Evolutionary conservation across 2,888 invertebrate species (phyloP).

Genomic region (Pecten maximus): DNA sequence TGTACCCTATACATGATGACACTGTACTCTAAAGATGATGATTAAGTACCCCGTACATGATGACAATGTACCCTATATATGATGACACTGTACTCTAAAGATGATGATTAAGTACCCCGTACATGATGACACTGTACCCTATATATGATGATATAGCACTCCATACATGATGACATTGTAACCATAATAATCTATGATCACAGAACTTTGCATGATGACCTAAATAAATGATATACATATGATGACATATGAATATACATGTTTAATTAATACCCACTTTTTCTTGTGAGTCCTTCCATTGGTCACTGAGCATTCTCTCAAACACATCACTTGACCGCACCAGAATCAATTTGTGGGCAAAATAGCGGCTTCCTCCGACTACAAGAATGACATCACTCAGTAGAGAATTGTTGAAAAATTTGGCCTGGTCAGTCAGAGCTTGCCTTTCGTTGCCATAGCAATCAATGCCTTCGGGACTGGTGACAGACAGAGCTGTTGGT

Average conservation of each 20-base stretch:
- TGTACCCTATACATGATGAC: not conserved
- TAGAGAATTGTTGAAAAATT: conserved; percentile 73
- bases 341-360: conserved; percentile 83
- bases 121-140: not conserved
- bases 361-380: conserved; percentile 82
- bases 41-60: too few relatives aligned
- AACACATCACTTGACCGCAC: conserved; percentile 83
- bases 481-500: conserved; percentile 63
- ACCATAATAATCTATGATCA: too few relatives aligned
- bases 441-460: conserved; percentile 77
- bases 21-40: too few relatives aligned
- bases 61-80: too few relatives aligned
- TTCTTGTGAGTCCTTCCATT: conserved; percentile 77
- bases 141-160: not conserved
- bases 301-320: conserved; percentile 83
- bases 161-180: too few relatives aligned
- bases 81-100: not conserved
- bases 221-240: too few relatives aligned
- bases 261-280: conserved; percentile 65
- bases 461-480: conserved; percentile 74
- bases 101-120: not conserved
- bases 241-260: too few relatives aligned
- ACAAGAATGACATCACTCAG: conserved; percentile 74
- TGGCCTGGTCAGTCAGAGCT: conserved; percentile 69
- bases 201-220: too few relatives aligned